phyloP scores from a whole-genome alignment of 1,140 invertebrate genomes.

The Amphibalanus amphitrite region DNA sequence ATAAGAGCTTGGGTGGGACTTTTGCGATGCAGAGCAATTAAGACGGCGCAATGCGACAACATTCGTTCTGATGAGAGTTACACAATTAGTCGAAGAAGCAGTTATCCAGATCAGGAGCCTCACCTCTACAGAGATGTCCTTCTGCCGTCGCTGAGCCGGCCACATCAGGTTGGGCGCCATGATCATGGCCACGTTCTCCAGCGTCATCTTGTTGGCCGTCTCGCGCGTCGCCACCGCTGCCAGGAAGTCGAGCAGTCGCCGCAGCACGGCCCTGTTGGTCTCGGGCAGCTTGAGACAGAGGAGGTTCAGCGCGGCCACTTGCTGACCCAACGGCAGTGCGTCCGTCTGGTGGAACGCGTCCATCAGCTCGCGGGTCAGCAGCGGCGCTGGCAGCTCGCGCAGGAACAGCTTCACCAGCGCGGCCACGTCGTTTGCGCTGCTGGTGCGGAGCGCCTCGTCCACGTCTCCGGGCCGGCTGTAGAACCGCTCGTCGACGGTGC shows the following conservation, averaged over 20 bases:
- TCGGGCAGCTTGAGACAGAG: slow-evolving; percentile 60
- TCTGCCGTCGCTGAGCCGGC: too few relatives aligned
- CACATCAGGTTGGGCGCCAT: too few relatives aligned
- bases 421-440: slow-evolving; percentile 24
- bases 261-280: slow-evolving; percentile 55
- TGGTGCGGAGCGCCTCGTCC: slow-evolving; percentile 36
- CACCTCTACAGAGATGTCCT: too few relatives aligned
- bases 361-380: slow-evolving; percentile 65
- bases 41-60: too few relatives aligned
- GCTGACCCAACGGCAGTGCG: slow-evolving; percentile 30
- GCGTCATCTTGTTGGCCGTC: slow-evolving; percentile 64
- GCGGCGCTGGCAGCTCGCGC: slow-evolving; percentile 45
- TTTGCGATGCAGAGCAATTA: too few relatives aligned
- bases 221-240: slow-evolving; percentile 50
- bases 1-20: too few relatives aligned
- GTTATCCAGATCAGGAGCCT: too few relatives aligned
- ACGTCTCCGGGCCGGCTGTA: slow-evolving; percentile 41
- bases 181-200: too few relatives aligned
- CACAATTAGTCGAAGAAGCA: too few relatives aligned
- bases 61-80: too few relatives aligned
- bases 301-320: slow-evolving; percentile 48
- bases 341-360: slow-evolving; percentile 76
- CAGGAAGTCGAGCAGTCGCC: slow-evolving; percentile 55
- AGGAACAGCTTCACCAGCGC: slow-evolving; percentile 27
- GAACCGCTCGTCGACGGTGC: slow-evolving; percentile 26